Percentiles rank a stretch among this genome's conserved stretches.
Evolutionary conservation across 1,140 invertebrate species (phyloP).

Genomic region (Ceratina australensis): DNA sequence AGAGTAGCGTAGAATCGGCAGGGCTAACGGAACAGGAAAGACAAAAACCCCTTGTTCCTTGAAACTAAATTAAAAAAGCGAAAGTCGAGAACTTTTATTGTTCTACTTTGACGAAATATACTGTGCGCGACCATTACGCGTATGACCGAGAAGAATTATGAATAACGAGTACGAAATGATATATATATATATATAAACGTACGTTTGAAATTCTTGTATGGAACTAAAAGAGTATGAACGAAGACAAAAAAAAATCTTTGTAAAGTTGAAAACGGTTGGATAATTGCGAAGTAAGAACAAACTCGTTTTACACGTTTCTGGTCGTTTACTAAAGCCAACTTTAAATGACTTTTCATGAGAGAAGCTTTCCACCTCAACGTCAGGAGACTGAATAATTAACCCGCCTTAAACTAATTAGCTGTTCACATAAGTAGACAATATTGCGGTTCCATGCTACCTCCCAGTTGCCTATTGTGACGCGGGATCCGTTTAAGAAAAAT

Average conservation of each 20-base stretch:
- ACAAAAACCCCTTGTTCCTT: neutral
- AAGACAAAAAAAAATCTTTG: neutral
- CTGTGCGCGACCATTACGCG: no score
- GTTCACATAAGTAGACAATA: neutral
- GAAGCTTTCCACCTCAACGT: neutral
- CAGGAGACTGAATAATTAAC: slow-evolving; percentile 24
- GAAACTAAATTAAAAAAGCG: neutral
- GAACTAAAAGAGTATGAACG: neutral
- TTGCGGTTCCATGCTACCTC: no score
- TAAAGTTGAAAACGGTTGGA: no score
- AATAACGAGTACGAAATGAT: neutral
- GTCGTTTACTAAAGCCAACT: neutral
- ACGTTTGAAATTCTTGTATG: neutral
- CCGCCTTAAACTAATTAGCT: slow-evolving; percentile 4
- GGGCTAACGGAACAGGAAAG: no score
- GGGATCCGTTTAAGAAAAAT: no score
- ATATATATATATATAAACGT: neutral
- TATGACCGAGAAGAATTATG: no score
- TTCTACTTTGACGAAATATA: no score
- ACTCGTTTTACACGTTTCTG: neutral
- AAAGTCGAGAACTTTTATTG: neutral
- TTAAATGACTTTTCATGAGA: slow-evolving; percentile 15
- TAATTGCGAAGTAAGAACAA: slow-evolving; percentile 19
- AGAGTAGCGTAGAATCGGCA: neutral
- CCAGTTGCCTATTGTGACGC: no score